Base-by-base conservation (phyloP, 2,888 invertebrate genomes). In the Mycalesis mineus region DNA sequence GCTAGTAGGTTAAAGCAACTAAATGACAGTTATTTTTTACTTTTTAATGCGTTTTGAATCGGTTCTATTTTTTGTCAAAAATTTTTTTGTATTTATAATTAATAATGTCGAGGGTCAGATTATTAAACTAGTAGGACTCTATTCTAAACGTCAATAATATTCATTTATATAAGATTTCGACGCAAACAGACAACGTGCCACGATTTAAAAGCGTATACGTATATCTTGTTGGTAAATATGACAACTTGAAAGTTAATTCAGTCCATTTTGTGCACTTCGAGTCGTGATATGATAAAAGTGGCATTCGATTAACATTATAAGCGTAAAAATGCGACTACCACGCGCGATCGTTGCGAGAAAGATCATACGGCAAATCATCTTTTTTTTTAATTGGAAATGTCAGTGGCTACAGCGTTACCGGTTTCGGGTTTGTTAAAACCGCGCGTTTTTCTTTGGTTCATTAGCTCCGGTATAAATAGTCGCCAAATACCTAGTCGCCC, bases 361-460 rank as follows among this genome's bases (percentile, higher is more conserved):
- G 67, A 69, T 70, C 64, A 65, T 64, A 67, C 68, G 64, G 68
- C 70, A 73, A 71, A 74, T 75, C 74, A 77, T 82, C 74, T 73
- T 82, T 82, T 82, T 47, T 82, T 84, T 77, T 72, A 72, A 80
- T 77, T 77, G 73, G 72, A 85, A 88, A 88, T 88, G 86, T 86
- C 87, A 88, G 78, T 75, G 70, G 70, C 72, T 79, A 76, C 78
- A 76, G 80, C 75, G 76, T 75, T 80, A 86, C 83, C 82, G 77
- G 81, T 80, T 78, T 68, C 59, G 65, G 63, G 72, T 71, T 80
- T 77, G 80, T 80, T 63, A 78, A 78, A 72, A 67, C 64, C 64
- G 67, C 64, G 60, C 71, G 71, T 68, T 65, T 70, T 65, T 68
- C 72, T 75, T 78, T 79, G 77, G 74, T 82, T 74, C 75, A 75